A percentile compares a stretch with the other conserved stretches of the same genome.
Evolutionary conservation across 2,888 invertebrate species (phyloP).

Genomic region (Amiota minor): DNA sequence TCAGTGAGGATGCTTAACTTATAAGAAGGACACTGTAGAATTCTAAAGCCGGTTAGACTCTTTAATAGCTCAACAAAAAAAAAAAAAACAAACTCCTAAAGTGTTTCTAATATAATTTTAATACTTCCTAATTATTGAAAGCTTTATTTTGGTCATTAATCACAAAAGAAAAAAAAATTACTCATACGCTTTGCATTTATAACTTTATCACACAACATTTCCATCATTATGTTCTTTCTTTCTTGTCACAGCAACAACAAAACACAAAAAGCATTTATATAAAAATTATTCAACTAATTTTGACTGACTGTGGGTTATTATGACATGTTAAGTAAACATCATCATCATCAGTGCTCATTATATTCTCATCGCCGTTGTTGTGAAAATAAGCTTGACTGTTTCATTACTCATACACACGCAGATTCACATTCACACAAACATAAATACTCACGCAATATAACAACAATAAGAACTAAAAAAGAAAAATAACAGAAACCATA

Average conservation of each 20-base stretch:
- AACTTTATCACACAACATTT: not conserved
- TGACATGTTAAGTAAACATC: conserved; percentile 19
- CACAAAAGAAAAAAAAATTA: not conserved
- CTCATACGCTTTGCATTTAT: not conserved
- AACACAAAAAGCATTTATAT: not conserved
- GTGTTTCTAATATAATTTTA: too few relatives aligned
- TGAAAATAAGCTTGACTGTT: conserved; percentile 64
- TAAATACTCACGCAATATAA: not conserved
- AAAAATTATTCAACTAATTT: conserved; percentile 12
- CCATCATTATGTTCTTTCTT: not conserved
- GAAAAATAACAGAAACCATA: not conserved
- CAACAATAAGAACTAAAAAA: conserved; percentile 8
- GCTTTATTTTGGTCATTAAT: not conserved
- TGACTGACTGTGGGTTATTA: conserved; percentile 15
- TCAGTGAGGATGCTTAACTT: too few relatives aligned
- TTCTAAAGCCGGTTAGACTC: too few relatives aligned
- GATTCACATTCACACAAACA: not conserved
- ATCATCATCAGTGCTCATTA: conserved; percentile 12
- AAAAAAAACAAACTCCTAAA: too few relatives aligned
- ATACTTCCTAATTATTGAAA: too few relatives aligned
- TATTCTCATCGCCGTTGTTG: conserved; percentile 39
- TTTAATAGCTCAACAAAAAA: too few relatives aligned
- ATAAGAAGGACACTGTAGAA: too few relatives aligned
- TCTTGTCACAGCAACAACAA: not conserved
- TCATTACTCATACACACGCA: conserved; percentile 14